These are phyloP conservation scores for Triplophysa yarkandensis DNA, from an alignment of 2,797 vertebrate genomes.

Conservation along the genomic window DNA sequence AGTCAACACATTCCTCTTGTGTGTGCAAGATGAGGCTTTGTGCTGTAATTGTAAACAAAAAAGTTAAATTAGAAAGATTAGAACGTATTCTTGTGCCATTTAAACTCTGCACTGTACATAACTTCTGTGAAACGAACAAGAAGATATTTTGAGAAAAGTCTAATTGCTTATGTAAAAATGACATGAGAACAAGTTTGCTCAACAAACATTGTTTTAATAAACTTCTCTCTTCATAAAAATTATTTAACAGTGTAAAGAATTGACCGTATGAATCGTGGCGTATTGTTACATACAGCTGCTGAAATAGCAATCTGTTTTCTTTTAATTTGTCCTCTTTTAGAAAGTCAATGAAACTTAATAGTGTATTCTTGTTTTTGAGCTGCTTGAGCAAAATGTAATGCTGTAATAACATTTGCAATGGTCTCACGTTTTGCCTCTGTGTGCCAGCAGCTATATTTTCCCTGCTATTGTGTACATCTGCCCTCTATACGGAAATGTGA, in stretches of 20 bases:
- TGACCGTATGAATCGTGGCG: neutral
- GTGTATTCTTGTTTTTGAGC: neutral
- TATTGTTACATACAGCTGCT: neutral
- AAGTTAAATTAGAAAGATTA: too few species aligned
- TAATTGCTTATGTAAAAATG: too few species aligned
- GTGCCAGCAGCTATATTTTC: neutral
- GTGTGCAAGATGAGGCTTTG: constrained; percentile 18
- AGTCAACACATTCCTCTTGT: constrained; percentile 18
- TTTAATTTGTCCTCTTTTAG: constrained; percentile 1
- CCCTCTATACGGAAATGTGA: neutral
- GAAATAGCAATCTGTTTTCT: neutral
- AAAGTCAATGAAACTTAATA: constrained; percentile 1
- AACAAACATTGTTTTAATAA: too few species aligned
- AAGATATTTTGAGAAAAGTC: too few species aligned
- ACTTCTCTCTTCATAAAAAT: neutral
- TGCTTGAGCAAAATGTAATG: neutral
- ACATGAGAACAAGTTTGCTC: too few species aligned
- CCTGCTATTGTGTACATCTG: neutral
- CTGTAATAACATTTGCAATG: neutral
- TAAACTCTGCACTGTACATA: too few species aligned
- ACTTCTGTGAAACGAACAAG: too few species aligned
- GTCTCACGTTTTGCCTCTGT: neutral
- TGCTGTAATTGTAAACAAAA: constrained; percentile 9
- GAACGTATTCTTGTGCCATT: too few species aligned
- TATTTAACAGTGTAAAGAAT: neutral